Percentiles rank a stretch among this genome's conserved stretches.
phyloP scores from a whole-genome alignment of 2,113 vertebrate genomes.

The Epinephelus moara region DNA sequence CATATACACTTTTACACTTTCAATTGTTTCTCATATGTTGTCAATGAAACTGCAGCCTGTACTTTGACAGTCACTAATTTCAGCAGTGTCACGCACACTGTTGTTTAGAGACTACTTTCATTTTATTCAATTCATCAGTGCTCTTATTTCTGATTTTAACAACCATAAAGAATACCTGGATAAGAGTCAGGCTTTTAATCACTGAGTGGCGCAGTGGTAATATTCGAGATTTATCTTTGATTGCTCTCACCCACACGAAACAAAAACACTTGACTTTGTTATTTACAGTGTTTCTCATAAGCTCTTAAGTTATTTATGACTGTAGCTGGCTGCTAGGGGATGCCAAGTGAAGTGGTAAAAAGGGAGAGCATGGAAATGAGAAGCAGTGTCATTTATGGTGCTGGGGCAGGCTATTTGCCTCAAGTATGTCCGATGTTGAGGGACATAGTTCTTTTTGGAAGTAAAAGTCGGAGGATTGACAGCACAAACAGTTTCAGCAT shows the following conservation, averaged over 20 bases:
- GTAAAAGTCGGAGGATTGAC: background rate
- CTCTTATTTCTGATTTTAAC: constrained; percentile 11
- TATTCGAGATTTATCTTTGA: constrained; percentile 37
- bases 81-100: background rate
- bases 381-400: constrained; percentile 1
- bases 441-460: background rate
- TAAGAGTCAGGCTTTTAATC: constrained; percentile 28
- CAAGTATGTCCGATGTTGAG: background rate
- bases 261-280: constrained; percentile 36
- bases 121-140: constrained; percentile 17
- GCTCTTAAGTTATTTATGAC: constrained; percentile 35
- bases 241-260: constrained; percentile 5
- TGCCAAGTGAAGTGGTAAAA: background rate
- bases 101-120: background rate
- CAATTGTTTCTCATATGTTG: background rate
- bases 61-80: constrained; percentile 8
- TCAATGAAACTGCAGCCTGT: constrained; percentile 11
- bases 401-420: background rate
- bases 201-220: constrained; percentile 19
- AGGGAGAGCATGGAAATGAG: constrained; percentile 11
- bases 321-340: background rate
- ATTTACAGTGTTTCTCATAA: constrained; percentile 30
- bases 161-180: constrained; percentile 9
- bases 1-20: background rate
- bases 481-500: constrained; percentile 1